A percentile compares a stretch with the other conserved stretches of the same genome.
These are phyloP conservation scores for Eupithecia inturbata DNA, from an alignment of 2,888 invertebrate genomes.

Conservation along the genomic window DNA sequence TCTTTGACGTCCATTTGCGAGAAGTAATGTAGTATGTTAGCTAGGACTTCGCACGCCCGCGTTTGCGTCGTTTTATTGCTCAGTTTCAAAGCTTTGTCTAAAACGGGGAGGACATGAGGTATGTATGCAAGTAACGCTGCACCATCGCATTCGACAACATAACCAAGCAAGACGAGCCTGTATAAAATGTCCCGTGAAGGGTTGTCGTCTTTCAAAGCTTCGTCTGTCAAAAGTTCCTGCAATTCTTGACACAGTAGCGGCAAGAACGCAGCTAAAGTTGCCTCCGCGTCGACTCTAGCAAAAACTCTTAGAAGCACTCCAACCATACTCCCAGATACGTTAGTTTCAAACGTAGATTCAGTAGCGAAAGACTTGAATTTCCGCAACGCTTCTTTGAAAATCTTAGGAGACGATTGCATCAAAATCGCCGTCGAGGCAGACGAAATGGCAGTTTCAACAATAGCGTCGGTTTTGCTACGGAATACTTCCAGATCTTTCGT, in stretches of 20 bases:
- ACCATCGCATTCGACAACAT: conserved; percentile 88
- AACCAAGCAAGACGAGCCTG: conserved; percentile 89
- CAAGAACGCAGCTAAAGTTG: conserved; percentile 88
- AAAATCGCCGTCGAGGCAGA: conserved; percentile 88
- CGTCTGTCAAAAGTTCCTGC: conserved; percentile 85
- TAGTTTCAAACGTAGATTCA: conserved; percentile 91
- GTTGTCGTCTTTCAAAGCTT: conserved; percentile 89
- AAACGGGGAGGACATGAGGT: conserved; percentile 85
- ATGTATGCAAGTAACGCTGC: conserved; percentile 86
- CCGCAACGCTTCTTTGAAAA: conserved; percentile 86
- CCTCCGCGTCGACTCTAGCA: conserved; percentile 86
- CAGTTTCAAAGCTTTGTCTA: conserved; percentile 88
- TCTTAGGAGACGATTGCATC: conserved; percentile 88
- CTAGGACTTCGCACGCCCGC: conserved; percentile 85
- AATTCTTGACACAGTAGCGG: conserved; percentile 89
- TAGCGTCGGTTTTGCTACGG: conserved; percentile 88
- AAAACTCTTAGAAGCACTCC: conserved; percentile 89
- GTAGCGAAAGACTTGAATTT: conserved; percentile 90
- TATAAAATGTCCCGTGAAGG: conserved; percentile 91
- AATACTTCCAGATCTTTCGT: conserved; percentile 83
- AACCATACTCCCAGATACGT: conserved; percentile 92
- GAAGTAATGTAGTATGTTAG: conserved; percentile 84
- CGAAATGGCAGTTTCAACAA: conserved; percentile 88
- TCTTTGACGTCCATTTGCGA: conserved; percentile 86
- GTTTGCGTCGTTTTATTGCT: conserved; percentile 87